phyloP scores from a whole-genome alignment of 1,140 invertebrate species.

The Micrasema longulum region DNA sequence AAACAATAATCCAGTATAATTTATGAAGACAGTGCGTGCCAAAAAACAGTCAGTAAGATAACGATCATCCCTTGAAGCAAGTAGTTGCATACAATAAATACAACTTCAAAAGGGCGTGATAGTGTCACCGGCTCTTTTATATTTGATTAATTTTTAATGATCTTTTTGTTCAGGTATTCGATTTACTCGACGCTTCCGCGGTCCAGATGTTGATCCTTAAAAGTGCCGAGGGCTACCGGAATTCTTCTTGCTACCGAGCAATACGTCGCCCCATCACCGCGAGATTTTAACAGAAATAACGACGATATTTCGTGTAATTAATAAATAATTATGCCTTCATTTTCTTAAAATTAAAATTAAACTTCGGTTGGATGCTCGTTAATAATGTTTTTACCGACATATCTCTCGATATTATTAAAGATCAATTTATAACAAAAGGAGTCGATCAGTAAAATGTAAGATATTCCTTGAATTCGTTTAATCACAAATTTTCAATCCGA shows the following conservation, averaged over 20 bases:
- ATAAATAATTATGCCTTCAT: no score
- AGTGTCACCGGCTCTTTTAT: background rate
- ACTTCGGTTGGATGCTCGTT: no score
- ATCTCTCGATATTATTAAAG: no score
- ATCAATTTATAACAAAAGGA: no score
- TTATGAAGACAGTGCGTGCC: constrained; percentile 17
- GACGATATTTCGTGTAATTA: no score
- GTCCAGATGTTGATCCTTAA: constrained; percentile 7
- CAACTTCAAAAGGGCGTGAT: background rate
- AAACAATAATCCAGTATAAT: constrained; percentile 15
- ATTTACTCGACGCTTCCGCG: background rate
- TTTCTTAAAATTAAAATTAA: no score
- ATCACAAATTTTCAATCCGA: no score
- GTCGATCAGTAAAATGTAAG: no score
- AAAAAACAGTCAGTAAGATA: constrained; percentile 1
- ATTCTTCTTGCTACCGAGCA: constrained; percentile 38
- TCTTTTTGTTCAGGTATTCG: background rate
- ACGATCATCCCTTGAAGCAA: background rate
- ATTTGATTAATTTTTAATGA: no score
- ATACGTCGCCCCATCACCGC: constrained; percentile 18
- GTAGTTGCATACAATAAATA: background rate
- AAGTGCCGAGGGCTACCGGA: constrained; percentile 46
- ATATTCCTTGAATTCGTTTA: no score
- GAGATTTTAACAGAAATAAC: constrained; percentile 21
- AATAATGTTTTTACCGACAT: no score